phyloP scores from a whole-genome alignment of 2,113 vertebrate genomes.

The Isichthys henryi region DNA sequence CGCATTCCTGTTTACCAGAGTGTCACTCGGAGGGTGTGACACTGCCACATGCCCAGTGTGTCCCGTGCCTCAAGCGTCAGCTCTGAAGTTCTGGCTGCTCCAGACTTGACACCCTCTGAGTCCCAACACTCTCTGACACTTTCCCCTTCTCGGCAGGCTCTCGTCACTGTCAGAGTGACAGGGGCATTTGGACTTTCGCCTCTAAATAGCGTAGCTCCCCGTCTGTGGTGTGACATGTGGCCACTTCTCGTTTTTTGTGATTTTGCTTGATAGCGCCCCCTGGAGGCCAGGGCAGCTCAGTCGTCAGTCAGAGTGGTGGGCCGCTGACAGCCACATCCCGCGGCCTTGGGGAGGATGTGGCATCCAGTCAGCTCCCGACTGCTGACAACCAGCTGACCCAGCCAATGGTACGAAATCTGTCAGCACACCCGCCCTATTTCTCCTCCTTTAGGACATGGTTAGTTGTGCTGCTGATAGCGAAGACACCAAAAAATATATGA shows the following conservation, averaged over 20 bases:
- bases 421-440: not conserved
- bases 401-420: constrained; percentile 39
- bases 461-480: not conserved
- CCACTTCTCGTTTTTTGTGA: not conserved
- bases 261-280: constrained; percentile 26
- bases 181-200: not conserved
- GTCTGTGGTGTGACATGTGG: constrained; percentile 1
- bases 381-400: constrained; percentile 37
- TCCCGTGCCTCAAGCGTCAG: not conserved
- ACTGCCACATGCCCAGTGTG: not conserved
- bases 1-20: not conserved
- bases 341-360: constrained; percentile 32
- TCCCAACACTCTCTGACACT: not conserved
- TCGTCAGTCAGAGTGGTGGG: constrained; percentile 34
- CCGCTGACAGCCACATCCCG: constrained; percentile 28
- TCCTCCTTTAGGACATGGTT: not conserved
- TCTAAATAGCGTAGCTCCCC: too few relatives aligned
- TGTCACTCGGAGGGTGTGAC: not conserved
- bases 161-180: not conserved
- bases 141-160: not conserved
- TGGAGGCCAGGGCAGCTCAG: constrained; percentile 45
- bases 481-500: not conserved
- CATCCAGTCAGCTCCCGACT: constrained; percentile 17
- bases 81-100: not conserved
- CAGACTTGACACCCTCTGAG: not conserved